Percentiles rank a stretch among this genome's conserved stretches.
phyloP scores from a whole-genome alignment of 64 coral and sea anemone genomes.

The Dendronephthya gigantea region DNA sequence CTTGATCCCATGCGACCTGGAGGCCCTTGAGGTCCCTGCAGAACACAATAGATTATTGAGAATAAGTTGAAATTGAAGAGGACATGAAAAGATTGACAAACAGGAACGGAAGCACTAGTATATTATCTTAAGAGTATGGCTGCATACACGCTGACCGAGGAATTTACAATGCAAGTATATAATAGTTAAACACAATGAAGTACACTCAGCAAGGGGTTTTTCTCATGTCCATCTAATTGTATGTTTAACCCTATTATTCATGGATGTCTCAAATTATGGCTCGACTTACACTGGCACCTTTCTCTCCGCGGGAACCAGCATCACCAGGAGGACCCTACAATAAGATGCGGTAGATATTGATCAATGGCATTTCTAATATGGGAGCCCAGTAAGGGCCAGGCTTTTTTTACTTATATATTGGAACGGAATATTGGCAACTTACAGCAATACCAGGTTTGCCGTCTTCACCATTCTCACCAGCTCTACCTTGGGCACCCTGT shows the following conservation, averaged over 20 bases:
- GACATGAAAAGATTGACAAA: background rate
- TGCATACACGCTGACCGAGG: no score
- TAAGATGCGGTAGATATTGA: background rate
- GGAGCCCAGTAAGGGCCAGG: no score
- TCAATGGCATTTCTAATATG: background rate
- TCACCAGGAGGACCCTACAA: conserved; percentile 30
- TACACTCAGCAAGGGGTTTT: no score
- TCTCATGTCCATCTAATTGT: no score
- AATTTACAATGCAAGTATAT: no score
- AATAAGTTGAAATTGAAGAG: no score
- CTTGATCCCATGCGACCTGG: background rate
- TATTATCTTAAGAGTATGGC: no score
- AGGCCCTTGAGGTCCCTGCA: conserved; percentile 28
- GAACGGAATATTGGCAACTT: background rate
- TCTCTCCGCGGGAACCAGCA: background rate
- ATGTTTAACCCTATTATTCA: no score
- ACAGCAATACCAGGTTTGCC: background rate
- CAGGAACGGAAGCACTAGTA: no score
- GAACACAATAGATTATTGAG: background rate
- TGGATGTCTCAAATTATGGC: background rate
- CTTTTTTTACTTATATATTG: no score
- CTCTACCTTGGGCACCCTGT: background rate
- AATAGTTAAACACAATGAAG: no score
- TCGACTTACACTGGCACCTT: background rate
- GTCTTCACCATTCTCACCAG: background rate